Conservation (phyloP, 2,113 vertebrate species). For the Dipodomys spectabilis region DNA sequence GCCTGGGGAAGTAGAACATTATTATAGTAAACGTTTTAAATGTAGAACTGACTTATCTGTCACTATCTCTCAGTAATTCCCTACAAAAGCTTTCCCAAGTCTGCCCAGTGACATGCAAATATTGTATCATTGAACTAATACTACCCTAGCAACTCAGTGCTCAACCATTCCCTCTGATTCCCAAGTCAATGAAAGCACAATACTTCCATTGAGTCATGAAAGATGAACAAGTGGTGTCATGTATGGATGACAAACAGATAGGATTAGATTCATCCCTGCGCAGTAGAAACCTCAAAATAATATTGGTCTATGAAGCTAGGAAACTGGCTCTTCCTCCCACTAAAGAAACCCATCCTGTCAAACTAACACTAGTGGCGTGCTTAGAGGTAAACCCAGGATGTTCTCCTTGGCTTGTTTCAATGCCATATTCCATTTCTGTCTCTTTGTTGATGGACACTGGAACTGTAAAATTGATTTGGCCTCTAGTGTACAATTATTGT, state of each 20-base stretch:
- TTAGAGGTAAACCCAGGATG: neutral
- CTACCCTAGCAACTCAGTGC: neutral
- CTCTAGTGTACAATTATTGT: neutral
- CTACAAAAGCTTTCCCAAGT: neutral
- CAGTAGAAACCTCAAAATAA: slow-evolving; percentile 10
- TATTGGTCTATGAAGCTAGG: neutral
- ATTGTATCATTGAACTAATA: no score
- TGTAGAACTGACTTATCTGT: neutral
- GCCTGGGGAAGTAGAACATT: neutral
- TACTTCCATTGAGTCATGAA: neutral
- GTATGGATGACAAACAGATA: neutral
- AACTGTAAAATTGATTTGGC: neutral
- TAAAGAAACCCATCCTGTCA: neutral
- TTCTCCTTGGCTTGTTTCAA: neutral
- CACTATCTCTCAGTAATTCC: no score
- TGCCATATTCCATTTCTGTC: no score
- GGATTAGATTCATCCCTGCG: neutral
- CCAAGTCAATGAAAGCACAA: neutral
- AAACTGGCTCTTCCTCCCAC: neutral
- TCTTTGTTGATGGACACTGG: neutral
- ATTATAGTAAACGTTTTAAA: neutral
- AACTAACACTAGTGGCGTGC: neutral
- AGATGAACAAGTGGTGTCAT: neutral
- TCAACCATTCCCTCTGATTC: accelerated
- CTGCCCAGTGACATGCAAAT: neutral